Base-by-base conservation (phyloP, 2,888 invertebrate genomes). In the Fragum fragum region DNA sequence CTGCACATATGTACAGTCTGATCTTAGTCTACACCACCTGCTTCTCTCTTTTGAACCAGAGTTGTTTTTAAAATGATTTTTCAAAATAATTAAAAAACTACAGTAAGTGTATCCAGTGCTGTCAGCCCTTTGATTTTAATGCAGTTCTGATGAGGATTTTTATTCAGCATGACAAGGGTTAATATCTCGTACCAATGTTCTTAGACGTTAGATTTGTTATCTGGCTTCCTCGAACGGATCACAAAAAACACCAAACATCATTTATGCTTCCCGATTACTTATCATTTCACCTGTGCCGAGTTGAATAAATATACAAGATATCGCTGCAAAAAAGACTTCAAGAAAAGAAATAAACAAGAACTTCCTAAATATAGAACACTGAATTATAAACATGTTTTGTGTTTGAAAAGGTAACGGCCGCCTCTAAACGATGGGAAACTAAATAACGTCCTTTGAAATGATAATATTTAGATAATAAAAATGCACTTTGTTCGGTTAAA, bases 221-320 rank as follows among this genome's bases (percentile, higher is more conserved):
- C 32, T 36, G 32, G 32, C 32, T 36, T 36, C 32, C 32, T 36
- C 32, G 32, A 36, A 36, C 32, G 32, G 32, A 36, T 6, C 3
- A 6, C 32, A 47, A 47, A 47, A 47, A 47, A 18, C 47, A 47
- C 16, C 18, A 1, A 47, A 47, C n/a, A n/a, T 47, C 14, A 18
- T 47, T 47, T 47, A 18, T 47, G 16, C 14, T 2, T 14, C 14
- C 47, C n/a, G 57, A 63, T n/a, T 16, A 28, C 36, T 63, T 63
- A 63, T 63, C 63, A n/a, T n/a, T 32, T 36, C 63, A 32, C 63
- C 36, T 32, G 36, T 36, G n/a, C 32, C 9, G 23, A 7, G 63
- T 36, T 63, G 63, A 63, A 63, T 36, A 63, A 63, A 63, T 63
- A 63, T 36, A 63, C 63, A n/a, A 32, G 63, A 63, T 63, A 28